Evolutionary conservation across 2,888 invertebrate genomes (phyloP).

Genomic region (Agrotis clavis): DNA sequence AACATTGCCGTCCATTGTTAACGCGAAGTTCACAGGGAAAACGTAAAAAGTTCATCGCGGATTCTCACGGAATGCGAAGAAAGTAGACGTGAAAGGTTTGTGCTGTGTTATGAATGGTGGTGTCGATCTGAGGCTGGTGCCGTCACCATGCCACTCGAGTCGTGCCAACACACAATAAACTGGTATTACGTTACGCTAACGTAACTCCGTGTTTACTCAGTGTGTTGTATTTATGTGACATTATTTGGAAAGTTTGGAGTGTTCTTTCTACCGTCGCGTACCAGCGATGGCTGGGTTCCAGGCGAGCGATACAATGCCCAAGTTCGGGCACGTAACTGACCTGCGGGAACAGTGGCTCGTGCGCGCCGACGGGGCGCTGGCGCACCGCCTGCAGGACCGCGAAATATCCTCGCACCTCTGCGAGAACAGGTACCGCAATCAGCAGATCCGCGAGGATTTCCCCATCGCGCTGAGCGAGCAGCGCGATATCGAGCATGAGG

Average conservation of each 20-base stretch:
- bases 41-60: conserved; percentile 79
- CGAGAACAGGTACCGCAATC: conserved; percentile 87
- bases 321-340: conserved; percentile 87
- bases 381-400: conserved; percentile 87
- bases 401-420: conserved; percentile 88
- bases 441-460: conserved; percentile 89
- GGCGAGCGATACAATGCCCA: conserved; percentile 87
- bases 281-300: conserved; percentile 84
- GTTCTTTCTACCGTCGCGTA: conserved; percentile 69
- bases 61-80: conserved; percentile 86
- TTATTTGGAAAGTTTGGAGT: conserved; percentile 64
- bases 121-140: conserved; percentile 59
- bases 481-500: conserved; percentile 84
- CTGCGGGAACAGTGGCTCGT: conserved; percentile 89
- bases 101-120: conserved; percentile 56
- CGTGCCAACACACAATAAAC: conserved; percentile 70
- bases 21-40: conserved; percentile 80
- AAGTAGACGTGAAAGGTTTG: conserved; percentile 79
- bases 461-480: conserved; percentile 87
- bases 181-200: conserved; percentile 67
- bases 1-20: conserved; percentile 83
- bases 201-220: conserved; percentile 60
- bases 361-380: conserved; percentile 86
- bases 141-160: conserved; percentile 66
- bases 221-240: conserved; percentile 57